A percentile compares a stretch with the other conserved stretches of the same genome.
These are phyloP conservation scores for Galeopterus variegatus DNA, from an alignment of 2,113 vertebrate species.

Conservation along the genomic window DNA sequence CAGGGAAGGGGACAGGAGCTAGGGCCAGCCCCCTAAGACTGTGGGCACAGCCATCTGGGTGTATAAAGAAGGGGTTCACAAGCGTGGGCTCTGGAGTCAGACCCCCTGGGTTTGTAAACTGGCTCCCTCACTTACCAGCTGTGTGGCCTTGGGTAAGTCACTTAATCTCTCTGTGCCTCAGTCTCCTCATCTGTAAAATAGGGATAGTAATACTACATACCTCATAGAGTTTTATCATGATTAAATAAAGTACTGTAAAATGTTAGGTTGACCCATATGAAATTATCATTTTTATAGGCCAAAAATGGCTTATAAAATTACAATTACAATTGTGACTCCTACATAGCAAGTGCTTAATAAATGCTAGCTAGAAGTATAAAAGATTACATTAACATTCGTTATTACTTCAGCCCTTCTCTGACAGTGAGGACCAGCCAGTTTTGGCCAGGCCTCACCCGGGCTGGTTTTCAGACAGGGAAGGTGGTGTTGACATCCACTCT, in stretches of 20 bases:
- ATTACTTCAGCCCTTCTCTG: not conserved
- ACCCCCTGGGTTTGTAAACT: not conserved
- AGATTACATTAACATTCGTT: not conserved
- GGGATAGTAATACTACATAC: not conserved
- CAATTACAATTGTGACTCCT: not conserved
- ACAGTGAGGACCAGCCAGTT: not conserved
- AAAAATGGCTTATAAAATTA: not conserved
- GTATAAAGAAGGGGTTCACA: not conserved
- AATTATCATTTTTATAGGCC: constrained; percentile 25
- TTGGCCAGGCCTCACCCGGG: not conserved
- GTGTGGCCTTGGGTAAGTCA: not conserved
- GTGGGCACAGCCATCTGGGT: not conserved
- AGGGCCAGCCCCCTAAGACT: not conserved
- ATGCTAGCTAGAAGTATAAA: not conserved
- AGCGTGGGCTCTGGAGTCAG: not conserved
- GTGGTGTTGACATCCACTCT: not conserved
- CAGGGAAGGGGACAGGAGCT: constrained; percentile 47
- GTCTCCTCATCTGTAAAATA: constrained; percentile 27
- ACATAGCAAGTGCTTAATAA: not conserved
- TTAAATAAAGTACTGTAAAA: not conserved
- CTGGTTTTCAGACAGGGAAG: no score
- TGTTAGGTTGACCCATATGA: not conserved
- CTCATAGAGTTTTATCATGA: not conserved
- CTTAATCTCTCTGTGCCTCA: not conserved
- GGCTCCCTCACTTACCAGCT: not conserved